Conservation (phyloP, 1,140 invertebrate species). For the Euura lappo region DNA sequence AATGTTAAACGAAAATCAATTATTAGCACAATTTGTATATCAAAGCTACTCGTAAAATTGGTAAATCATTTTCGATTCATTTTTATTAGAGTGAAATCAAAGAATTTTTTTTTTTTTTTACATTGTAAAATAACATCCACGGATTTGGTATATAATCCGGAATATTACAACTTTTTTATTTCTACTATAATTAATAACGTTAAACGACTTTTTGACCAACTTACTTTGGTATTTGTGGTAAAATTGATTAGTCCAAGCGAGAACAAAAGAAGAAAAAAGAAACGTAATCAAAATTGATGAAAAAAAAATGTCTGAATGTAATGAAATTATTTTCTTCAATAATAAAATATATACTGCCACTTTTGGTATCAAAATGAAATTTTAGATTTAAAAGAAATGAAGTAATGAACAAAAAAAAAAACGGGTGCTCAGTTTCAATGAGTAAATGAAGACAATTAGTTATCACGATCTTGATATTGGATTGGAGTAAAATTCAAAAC, state of each 20-base stretch:
- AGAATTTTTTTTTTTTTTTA: no score
- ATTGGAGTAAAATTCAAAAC: background rate
- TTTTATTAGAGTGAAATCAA: background rate
- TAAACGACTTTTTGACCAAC: background rate
- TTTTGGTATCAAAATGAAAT: background rate
- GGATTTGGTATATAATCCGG: background rate
- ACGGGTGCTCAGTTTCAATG: constrained; percentile 1
- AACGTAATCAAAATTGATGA: background rate
- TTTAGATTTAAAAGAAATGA: background rate
- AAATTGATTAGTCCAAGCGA: no score
- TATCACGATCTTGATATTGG: no score
- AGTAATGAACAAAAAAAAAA: constrained; percentile 13
- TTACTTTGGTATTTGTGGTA: no score
- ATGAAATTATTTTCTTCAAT: background rate
- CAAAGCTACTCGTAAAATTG: background rate
- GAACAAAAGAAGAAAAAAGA: background rate
- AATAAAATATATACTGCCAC: constrained; percentile 14
- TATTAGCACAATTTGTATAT: background rate
- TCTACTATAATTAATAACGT: background rate
- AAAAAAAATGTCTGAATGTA: background rate
- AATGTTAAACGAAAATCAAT: background rate
- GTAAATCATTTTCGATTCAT: background rate
- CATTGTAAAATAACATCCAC: no score
- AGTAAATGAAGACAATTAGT: background rate
- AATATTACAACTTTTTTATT: background rate